Evolutionary conservation across 2,113 vertebrate genomes (phyloP), one percentile per base, ranked within the genome.

Genomic region (Numida meleagris): DNA sequence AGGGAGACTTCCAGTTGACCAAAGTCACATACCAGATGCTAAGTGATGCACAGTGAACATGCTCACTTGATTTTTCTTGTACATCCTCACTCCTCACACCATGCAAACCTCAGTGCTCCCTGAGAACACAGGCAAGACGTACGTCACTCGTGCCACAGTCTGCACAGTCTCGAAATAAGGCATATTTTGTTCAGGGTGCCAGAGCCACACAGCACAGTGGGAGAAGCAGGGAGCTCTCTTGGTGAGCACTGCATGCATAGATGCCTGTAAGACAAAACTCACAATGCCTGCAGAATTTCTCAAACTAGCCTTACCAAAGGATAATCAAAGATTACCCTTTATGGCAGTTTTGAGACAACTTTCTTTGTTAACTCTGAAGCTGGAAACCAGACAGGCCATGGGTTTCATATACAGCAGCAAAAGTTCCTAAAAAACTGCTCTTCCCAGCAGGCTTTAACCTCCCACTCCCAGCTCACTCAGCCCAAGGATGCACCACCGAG

Each of bases 171-270:
- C 71, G 53, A 74, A 72, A 46, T 13, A 2, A 9, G 14, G 10
- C 2, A 4, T 6, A 23, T 42, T 77, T 59, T 29, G 40, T 20
- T 75, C 31, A 70, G 27, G 38, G 8, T 27, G 14, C 24, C 43
- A 40, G 42, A 78, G n/a, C 40, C 16, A 15, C 0, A 0, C n/a
- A 74, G 51, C 19, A 59, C 2, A 29, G 29, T 27, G 2, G 12
- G 43, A 80, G 38, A 29, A 86, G 18, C 2, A 19, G 6, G 31
- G 24, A 86, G 15, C 18, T 25, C 20, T 63, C 20, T 16, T 61
- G 15, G 36, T n/a, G 70, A 87, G 24, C 18, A 8, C n/a, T 4
- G 6, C 46, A 18, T 5, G 18, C 45, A 80, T 5, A 88, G 14
- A 62, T 0, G 1, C 42, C 51, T 46, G 13, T 23, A 90, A 62